These are phyloP conservation scores for Myiagra hebetior DNA, from an alignment of 2,113 vertebrate species.

Conservation along the genomic window DNA sequence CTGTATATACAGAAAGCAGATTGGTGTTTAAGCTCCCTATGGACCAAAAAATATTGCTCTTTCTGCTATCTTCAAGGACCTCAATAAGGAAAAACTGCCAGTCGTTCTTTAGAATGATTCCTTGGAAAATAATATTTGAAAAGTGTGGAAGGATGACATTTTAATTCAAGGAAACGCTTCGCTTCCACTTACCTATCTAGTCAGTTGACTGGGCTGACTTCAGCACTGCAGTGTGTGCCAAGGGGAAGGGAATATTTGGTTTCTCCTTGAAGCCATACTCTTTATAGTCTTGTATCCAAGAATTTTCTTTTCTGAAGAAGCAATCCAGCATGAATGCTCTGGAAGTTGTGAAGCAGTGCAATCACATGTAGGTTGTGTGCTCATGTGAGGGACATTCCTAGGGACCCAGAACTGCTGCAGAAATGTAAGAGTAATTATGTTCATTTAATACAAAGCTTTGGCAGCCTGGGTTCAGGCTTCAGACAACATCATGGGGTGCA, in stretches of 20 bases:
- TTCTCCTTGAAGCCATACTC: background rate
- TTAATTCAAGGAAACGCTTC: constrained; percentile 17
- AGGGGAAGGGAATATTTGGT: background rate
- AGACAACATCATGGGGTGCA: background rate
- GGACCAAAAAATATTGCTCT: background rate
- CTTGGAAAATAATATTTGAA: constrained; percentile 40
- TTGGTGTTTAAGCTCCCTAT: constrained; percentile 7
- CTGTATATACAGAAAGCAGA: background rate
- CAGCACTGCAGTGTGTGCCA: background rate
- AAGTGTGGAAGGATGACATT: constrained; percentile 24
- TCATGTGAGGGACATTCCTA: background rate
- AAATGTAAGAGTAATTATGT: background rate
- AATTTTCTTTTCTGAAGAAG: background rate
- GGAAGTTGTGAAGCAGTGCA: background rate
- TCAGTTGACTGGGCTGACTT: background rate
- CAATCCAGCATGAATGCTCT: background rate
- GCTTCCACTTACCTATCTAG: background rate
- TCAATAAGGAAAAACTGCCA: constrained; percentile 16
- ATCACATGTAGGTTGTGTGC: rapidly evolving
- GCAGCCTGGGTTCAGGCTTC: background rate
- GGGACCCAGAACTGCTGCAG: background rate
- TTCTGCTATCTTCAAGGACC: constrained; percentile 32
- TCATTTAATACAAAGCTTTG: background rate
- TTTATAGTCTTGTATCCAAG: background rate
- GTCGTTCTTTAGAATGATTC: constrained; percentile 41